phyloP scores from a whole-genome alignment of 2,797 vertebrate genomes.

The Lutra lutra region DNA sequence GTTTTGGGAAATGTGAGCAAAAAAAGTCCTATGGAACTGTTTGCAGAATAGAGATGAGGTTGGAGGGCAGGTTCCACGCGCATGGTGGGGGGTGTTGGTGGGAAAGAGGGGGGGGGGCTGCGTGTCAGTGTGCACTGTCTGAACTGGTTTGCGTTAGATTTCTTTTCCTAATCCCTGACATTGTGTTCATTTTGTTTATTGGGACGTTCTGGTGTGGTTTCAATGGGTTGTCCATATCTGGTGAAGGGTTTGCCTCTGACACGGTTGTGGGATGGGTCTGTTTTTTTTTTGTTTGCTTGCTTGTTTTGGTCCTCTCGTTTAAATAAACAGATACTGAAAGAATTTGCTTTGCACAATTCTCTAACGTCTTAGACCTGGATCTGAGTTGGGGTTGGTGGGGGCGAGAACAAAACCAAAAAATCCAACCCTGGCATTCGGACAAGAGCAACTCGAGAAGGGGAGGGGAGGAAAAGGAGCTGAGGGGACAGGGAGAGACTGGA shows the following conservation, averaged over 20 bases:
- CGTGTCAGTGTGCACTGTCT: rapidly evolving
- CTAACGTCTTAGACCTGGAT: constrained; percentile 4
- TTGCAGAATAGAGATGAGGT: not conserved
- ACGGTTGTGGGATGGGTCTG: not conserved
- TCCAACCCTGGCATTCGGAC: not conserved
- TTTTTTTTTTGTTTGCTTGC: not conserved
- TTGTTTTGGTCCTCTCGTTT: not conserved
- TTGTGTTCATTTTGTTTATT: not conserved
- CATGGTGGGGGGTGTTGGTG: too few species aligned
- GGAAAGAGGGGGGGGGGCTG: not conserved
- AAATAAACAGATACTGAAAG: not conserved
- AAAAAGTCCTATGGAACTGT: not conserved
- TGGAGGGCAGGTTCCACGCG: not conserved
- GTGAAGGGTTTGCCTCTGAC: not conserved
- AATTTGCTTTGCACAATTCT: not conserved
- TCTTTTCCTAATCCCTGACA: not conserved
- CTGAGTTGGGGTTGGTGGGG: rapidly evolving
- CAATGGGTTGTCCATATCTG: not conserved
- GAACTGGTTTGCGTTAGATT: not conserved
- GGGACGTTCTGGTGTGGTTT: not conserved
- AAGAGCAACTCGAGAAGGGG: not conserved
- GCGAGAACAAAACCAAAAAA: not conserved
- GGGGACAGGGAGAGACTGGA: not conserved
- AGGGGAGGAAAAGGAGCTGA: not conserved
- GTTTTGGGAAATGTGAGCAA: not conserved